Base-by-base conservation (phyloP, 2,113 vertebrate genomes). In the Microtus oregoni region DNA sequence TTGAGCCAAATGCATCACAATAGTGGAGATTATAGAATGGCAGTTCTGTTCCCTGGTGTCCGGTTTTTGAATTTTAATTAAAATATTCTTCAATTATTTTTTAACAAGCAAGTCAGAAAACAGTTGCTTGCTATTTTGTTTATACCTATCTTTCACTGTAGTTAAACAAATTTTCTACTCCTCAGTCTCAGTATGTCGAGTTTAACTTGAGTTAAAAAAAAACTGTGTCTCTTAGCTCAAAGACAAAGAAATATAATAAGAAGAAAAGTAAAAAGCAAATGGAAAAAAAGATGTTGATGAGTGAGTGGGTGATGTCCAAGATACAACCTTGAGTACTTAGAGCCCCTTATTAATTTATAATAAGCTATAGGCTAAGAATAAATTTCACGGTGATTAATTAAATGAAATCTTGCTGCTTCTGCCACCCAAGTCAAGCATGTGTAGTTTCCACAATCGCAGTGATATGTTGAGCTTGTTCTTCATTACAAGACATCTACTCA, bases 21-120 rank as follows among this genome's bases (percentile, higher is more conserved):
- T 13, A 13, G 19, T 68, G 6, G 8, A 15, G 41, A 35, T 47
- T n/a, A 52, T 52, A 2, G 28, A 7, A 13, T 55, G 19, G 12
- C 30, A 10, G 92, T 82, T 70, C 24, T 89, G 89, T 73, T 32
- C 7, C 61, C 63, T 95, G 5, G 61, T 85, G 93, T 94, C 41
- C 19, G 68, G 30, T 90, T 38, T 76, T 89, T 41, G 24, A 63
- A 19, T 78, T 90, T 88, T 81, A 14, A 79, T 89, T 78, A 11
- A 89, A 79, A 11, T 82, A n/a, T 32, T 94, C 50, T 77, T 47
- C 86, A 58, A 91, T 72, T 72, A 63, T 50, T 24, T 35, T 61
- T 70, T 19, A 86, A 50, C 1, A 35, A 10, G 11, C 79, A 86
- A 91, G 47, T 15, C 78, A 72, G 20, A 95, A 55, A 90, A 52